phyloP scores from a whole-genome alignment of 1,140 invertebrate species.

The Lithobius niger region DNA sequence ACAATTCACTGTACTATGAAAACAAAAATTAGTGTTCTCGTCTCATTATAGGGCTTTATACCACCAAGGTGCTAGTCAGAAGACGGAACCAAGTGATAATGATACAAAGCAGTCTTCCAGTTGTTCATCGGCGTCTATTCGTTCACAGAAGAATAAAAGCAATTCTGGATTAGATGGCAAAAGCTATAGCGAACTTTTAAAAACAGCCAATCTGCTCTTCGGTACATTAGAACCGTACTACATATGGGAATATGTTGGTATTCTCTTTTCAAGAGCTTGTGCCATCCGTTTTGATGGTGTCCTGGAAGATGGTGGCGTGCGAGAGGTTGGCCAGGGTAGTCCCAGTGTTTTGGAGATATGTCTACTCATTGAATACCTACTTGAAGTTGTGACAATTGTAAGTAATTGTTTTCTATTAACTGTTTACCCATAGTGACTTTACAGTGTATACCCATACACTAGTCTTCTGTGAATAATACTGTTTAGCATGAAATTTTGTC shows the following conservation, averaged over 20 bases:
- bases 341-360: conserved; percentile 40
- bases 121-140: too few species aligned
- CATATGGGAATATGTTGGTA: conserved; percentile 70
- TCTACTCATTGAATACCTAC: conserved; percentile 55
- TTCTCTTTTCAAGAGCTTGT: conserved; percentile 51
- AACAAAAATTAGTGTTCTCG: too few species aligned
- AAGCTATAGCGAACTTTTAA: conserved; percentile 42
- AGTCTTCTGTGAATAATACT: too few species aligned
- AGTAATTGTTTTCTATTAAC: conserved; percentile 21
- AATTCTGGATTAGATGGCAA: conserved; percentile 9
- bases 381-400: conserved; percentile 58
- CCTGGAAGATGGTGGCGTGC: conserved; percentile 22
- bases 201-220: conserved; percentile 75
- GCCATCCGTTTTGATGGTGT: conserved; percentile 14
- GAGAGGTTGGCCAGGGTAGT: conserved; percentile 22
- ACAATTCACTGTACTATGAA: too few species aligned
- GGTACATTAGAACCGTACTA: conserved; percentile 70
- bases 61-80: too few species aligned
- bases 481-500: too few species aligned
- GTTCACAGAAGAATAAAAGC: too few species aligned
- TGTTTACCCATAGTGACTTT: too few species aligned
- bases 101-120: too few species aligned
- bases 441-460: too few species aligned
- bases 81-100: too few species aligned
- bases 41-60: too few species aligned